Evolutionary conservation across 2,888 invertebrate species (phyloP).

Genomic region (Agrenia bidenticulata): DNA sequence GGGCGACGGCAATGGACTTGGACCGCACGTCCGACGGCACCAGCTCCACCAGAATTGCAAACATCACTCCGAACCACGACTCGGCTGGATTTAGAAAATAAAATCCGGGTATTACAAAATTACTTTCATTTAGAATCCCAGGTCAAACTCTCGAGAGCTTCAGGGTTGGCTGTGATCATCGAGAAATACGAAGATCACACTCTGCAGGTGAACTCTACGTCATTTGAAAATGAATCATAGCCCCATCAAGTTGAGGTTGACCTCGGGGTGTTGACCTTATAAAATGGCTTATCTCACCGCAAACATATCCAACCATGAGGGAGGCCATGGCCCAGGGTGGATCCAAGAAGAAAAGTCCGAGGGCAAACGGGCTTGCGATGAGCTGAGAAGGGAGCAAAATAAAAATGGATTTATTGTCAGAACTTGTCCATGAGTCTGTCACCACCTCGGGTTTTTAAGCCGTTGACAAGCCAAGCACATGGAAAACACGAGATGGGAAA

Average conservation of each 20-base stretch:
- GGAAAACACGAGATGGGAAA: too few relatives aligned
- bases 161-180: too few relatives aligned
- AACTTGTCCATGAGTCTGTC: too few relatives aligned
- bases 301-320: constrained; percentile 81
- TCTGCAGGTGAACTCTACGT: too few relatives aligned
- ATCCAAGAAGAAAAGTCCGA: constrained; percentile 77
- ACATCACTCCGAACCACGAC: constrained; percentile 93
- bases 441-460: not conserved
- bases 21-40: constrained; percentile 79
- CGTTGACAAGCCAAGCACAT: not conserved
- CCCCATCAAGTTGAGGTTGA: too few relatives aligned
- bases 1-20: constrained; percentile 80
- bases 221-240: too few relatives aligned
- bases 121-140: too few relatives aligned
- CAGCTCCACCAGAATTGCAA: constrained; percentile 85
- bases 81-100: too few relatives aligned
- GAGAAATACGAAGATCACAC: too few relatives aligned
- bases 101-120: too few relatives aligned
- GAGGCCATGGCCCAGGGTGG: constrained; percentile 85
- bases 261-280: too few relatives aligned
- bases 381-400: constrained; percentile 56
- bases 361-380: constrained; percentile 80
- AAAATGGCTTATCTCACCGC: constrained; percentile 63
- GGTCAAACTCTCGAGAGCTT: too few relatives aligned
- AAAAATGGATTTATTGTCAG: not conserved